Conservation (phyloP, 1,140 invertebrate genomes). For the Drosophila arizonae region DNA sequence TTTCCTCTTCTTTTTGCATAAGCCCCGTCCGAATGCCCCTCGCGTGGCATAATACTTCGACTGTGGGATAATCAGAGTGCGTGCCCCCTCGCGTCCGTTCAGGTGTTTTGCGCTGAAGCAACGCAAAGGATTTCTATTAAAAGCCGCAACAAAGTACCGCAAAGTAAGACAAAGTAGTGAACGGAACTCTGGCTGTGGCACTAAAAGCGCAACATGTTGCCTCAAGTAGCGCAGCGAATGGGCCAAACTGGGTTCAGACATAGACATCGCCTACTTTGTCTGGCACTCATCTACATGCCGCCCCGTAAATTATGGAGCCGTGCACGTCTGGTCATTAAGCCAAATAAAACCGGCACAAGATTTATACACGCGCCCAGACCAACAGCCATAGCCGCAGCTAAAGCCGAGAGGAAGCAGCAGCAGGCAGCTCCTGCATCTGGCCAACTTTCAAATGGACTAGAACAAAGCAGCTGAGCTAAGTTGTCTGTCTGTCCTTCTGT, state of each 20-base stretch:
- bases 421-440: slow-evolving; percentile 27
- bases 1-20: slow-evolving; percentile 25
- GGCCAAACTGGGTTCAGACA: slow-evolving; percentile 49
- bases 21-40: slow-evolving; percentile 35
- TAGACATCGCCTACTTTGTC: slow-evolving; percentile 74
- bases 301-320: slow-evolving; percentile 78
- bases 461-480: slow-evolving; percentile 26
- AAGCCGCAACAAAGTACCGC: slow-evolving; percentile 77
- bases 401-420: neutral
- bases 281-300: slow-evolving; percentile 73
- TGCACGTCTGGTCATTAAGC: slow-evolving; percentile 83
- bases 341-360: slow-evolving; percentile 82
- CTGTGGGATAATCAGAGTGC: slow-evolving; percentile 60
- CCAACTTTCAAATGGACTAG: slow-evolving; percentile 50
- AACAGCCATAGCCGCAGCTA: neutral
- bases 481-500: neutral
- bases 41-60: slow-evolving; percentile 6
- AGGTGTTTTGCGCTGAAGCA: slow-evolving; percentile 46
- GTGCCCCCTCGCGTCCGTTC: slow-evolving; percentile 40
- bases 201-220: slow-evolving; percentile 80
- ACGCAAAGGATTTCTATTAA: slow-evolving; percentile 77
- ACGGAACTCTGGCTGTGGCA: slow-evolving; percentile 24
- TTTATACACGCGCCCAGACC: slow-evolving; percentile 73
- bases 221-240: slow-evolving; percentile 60
- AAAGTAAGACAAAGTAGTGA: slow-evolving; percentile 79